Evolutionary conservation across 1,140 invertebrate species (phyloP).

Genomic region (Whitmania pigra): DNA sequence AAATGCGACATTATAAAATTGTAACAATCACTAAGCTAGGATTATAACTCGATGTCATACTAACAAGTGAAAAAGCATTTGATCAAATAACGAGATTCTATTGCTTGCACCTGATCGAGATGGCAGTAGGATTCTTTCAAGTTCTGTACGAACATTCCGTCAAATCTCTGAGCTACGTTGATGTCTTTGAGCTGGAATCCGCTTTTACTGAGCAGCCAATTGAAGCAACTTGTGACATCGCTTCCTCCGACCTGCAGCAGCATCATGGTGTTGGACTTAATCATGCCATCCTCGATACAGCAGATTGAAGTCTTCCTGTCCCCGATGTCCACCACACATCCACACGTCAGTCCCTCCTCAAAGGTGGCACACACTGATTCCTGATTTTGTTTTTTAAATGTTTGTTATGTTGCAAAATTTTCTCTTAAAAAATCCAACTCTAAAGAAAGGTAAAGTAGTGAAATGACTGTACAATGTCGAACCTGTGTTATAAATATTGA

Average conservation of each 20-base stretch:
- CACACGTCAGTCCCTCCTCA: slow-evolving; percentile 75
- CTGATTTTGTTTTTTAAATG: slow-evolving; percentile 39
- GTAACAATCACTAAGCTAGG: neutral
- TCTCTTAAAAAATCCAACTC: neutral
- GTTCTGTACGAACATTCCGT: slow-evolving; percentile 56
- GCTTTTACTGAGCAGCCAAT: slow-evolving; percentile 71
- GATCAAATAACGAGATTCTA: slow-evolving; percentile 6
- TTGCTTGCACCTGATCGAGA: slow-evolving; percentile 56
- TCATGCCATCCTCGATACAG: slow-evolving; percentile 90
- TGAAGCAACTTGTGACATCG: slow-evolving; percentile 71
- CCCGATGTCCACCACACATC: slow-evolving; percentile 86
- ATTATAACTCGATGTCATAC: neutral
- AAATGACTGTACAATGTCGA: slow-evolving; percentile 31
- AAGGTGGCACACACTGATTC: slow-evolving; percentile 85
- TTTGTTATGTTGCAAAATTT: neutral
- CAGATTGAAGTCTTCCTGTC: slow-evolving; percentile 88
- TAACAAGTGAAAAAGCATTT: neutral
- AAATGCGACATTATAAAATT: neutral
- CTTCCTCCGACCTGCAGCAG: slow-evolving; percentile 74
- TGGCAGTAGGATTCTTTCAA: slow-evolving; percentile 82
- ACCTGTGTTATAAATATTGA: slow-evolving; percentile 78
- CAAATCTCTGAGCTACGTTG: slow-evolving; percentile 46
- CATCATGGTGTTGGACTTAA: slow-evolving; percentile 66
- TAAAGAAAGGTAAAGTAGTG: neutral
- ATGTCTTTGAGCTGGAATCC: slow-evolving; percentile 75